These are phyloP conservation scores for Tachuris rubrigastra DNA, from an alignment of 2,113 vertebrate species.

Conservation along the genomic window DNA sequence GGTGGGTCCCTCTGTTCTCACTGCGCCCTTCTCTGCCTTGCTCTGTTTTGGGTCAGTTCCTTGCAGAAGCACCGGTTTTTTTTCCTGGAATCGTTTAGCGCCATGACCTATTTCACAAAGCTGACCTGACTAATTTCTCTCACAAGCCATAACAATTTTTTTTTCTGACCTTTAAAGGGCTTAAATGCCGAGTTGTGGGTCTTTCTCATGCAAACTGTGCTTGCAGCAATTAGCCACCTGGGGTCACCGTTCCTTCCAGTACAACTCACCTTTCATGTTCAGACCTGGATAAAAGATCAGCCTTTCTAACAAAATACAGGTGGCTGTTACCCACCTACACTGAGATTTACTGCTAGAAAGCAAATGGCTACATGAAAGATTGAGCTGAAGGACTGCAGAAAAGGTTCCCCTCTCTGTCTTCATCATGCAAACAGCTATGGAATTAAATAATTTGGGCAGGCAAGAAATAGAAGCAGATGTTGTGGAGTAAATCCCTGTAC, in stretches of 20 bases:
- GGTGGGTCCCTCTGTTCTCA: background rate
- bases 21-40: rapidly evolving
- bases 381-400: background rate
- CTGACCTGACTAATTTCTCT: background rate
- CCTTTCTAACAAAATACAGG: background rate
- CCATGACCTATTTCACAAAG: background rate
- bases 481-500: background rate
- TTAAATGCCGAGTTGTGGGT: background rate
- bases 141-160: background rate
- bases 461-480: background rate
- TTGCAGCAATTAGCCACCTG: background rate
- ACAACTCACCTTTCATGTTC: background rate
- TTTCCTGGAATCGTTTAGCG: background rate
- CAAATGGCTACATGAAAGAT: background rate
- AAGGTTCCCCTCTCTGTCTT: background rate
- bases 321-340: background rate
- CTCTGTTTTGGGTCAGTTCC: background rate
- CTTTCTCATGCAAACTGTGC: background rate
- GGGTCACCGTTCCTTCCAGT: background rate
- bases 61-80: background rate
- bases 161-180: background rate
- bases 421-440: background rate
- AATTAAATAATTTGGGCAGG: background rate
- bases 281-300: background rate
- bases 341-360: background rate